Conservation (phyloP, 2,888 invertebrate species). For the Selenia dentaria region DNA sequence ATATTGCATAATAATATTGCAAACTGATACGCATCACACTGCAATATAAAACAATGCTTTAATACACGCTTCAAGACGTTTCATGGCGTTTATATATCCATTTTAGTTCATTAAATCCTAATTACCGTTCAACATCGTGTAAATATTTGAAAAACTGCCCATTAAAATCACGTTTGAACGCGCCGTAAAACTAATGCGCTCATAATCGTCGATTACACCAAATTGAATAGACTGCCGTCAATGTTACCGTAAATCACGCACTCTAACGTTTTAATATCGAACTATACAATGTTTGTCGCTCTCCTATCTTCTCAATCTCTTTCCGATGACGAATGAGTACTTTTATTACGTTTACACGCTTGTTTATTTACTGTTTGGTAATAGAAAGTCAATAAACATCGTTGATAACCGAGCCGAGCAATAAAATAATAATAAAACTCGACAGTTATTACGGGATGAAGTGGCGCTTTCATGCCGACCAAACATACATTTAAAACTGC, state of each 20-base stretch:
- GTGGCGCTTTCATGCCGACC: slow-evolving; percentile 47
- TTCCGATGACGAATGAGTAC: slow-evolving; percentile 65
- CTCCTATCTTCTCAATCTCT: slow-evolving; percentile 70
- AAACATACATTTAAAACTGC: slow-evolving; percentile 41
- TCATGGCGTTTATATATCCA: slow-evolving; percentile 38
- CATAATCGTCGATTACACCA: slow-evolving; percentile 66
- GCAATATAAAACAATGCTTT: too few relatives aligned
- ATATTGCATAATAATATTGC: too few relatives aligned
- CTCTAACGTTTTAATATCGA: slow-evolving; percentile 61
- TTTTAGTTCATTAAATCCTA: slow-evolving; percentile 47
- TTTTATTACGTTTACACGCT: slow-evolving; percentile 70
- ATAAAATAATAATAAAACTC: slow-evolving; percentile 68
- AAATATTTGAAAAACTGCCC: slow-evolving; percentile 66
- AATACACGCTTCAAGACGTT: too few relatives aligned
- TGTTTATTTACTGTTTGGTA: slow-evolving; percentile 73
- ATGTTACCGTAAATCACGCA: slow-evolving; percentile 71
- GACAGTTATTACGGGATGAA: slow-evolving; percentile 49
- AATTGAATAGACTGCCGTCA: slow-evolving; percentile 67
- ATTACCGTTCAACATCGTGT: slow-evolving; percentile 56
- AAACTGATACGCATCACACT: too few relatives aligned
- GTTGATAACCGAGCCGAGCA: slow-evolving; percentile 57
- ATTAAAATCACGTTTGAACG: slow-evolving; percentile 70
- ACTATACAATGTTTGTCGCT: slow-evolving; percentile 62
- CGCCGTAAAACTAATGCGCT: slow-evolving; percentile 69
- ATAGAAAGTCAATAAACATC: slow-evolving; percentile 73